A percentile compares a stretch with the other conserved stretches of the same genome.
Conservation (phyloP, 1,140 invertebrate species). For the Drosophila punjabiensis region DNA sequence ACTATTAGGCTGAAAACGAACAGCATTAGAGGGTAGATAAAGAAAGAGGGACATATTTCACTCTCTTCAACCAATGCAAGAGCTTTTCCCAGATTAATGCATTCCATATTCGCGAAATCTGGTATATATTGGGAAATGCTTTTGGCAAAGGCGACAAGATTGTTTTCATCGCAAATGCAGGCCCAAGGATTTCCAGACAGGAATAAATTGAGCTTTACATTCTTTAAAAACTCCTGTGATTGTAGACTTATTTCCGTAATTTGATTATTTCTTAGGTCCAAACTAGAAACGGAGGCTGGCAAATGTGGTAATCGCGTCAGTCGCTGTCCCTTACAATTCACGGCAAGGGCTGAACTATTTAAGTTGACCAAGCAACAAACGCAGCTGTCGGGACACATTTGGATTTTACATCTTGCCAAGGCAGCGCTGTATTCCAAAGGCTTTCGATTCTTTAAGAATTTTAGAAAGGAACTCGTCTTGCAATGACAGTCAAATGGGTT, state of each 20-base stretch:
- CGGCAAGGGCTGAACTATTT: background rate
- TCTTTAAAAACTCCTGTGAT: background rate
- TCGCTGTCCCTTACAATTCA: constrained; percentile 9
- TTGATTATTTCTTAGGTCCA: constrained; percentile 9
- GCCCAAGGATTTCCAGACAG: constrained; percentile 22
- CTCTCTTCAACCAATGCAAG: background rate
- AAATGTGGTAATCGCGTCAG: background rate
- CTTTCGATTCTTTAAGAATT: background rate
- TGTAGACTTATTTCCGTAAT: background rate
- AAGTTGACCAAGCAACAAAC: constrained; percentile 4
- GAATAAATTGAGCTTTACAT: background rate
- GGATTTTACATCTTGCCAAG: background rate
- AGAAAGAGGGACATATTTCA: background rate
- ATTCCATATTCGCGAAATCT: background rate
- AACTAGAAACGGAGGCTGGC: background rate
- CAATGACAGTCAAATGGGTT: background rate
- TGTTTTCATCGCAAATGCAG: constrained; percentile 7
- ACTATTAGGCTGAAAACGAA: background rate
- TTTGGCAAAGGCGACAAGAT: background rate
- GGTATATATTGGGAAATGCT: background rate
- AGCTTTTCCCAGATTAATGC: background rate
- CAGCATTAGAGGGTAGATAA: background rate
- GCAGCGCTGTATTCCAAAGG: background rate
- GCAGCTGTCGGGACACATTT: background rate
- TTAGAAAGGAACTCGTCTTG: background rate